Evolutionary conservation across 2,888 invertebrate species (phyloP), one percentile per base, ranked within the genome.

Genomic region (Hylaea fasciaria): DNA sequence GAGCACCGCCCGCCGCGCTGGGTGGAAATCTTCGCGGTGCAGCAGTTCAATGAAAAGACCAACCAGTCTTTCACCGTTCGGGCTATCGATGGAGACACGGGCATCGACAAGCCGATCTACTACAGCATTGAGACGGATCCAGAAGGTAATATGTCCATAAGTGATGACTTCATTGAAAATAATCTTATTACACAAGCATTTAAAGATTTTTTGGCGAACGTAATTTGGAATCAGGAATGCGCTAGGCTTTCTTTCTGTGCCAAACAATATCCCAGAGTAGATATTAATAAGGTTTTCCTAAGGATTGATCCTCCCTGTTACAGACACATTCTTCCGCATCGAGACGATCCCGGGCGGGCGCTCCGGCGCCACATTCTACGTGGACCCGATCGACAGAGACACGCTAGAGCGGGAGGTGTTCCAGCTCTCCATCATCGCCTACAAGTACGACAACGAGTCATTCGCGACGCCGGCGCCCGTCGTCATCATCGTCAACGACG

Each of bases 1-100:
- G 93, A 94, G 57, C 93, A 93, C 68, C 84, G 91, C n/a, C 86
- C 90, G 0, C 95, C 95, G 5, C 84, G 88, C n/a, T 95, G 94
- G 94, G 82, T 90, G 14, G 89, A 89, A 69, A 91, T 93, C 62
- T 93, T 94, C 62, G 89, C 93, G 0, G 93, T 93, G 2, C 88
- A 92, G 70, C 91, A 91, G 74, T 93, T 94, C 62, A 75, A 91
- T 11, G 95, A 95, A 83, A 93, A 94, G 72, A 81, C 83, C 0
- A 22, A 54, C 0, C 83, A 81, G 67, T 66, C 68, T 14, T 94
- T 94, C 74, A 70, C 70, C 1, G 89, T 94, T 0, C 73, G 79
- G 17, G 95, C 95, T 5, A 91, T 93, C 16, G 95, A 95, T 72
- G 95, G 94, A 0, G 95, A 95, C 78, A 92, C 93, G 0, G 93